phyloP scores from a whole-genome alignment of 1,140 invertebrate genomes.

The Heliconius hewitsoni region DNA sequence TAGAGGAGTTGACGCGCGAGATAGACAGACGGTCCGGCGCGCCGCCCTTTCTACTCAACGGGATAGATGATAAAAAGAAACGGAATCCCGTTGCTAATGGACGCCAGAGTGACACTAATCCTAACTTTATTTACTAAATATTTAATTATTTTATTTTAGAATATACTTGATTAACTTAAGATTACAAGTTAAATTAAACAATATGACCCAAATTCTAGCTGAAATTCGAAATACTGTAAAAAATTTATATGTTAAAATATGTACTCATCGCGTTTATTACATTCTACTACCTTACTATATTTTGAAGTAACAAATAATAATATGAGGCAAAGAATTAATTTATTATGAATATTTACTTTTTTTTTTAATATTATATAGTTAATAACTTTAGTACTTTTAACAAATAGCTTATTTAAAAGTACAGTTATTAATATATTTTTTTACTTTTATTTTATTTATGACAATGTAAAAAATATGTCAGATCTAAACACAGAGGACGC shows the following conservation, averaged over 20 bases:
- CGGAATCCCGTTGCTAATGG: conserved; percentile 50
- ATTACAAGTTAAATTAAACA: no score
- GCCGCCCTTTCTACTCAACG: conserved; percentile 66
- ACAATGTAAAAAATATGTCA: conserved; percentile 42
- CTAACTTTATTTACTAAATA: conserved; percentile 68
- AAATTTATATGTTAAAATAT: background rate
- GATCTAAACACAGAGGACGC: conserved; percentile 64
- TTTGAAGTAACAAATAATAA: no score
- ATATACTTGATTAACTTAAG: no score
- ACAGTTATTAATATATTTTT: background rate
- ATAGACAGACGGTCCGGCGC: conserved; percentile 57
- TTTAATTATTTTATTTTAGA: background rate
- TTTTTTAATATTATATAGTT: background rate
- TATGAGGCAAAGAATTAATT: background rate
- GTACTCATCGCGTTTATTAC: no score
- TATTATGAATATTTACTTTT: background rate
- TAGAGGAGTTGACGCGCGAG: conserved; percentile 68
- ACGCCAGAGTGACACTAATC: conserved; percentile 65
- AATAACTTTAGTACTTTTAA: no score
- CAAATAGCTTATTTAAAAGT: background rate
- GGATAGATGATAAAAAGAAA: conserved; percentile 63
- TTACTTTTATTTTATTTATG: background rate
- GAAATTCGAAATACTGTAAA: background rate
- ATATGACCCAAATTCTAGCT: background rate
- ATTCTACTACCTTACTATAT: no score